phyloP scores from a whole-genome alignment of 2,888 invertebrate species.

The Acleris emargana region DNA sequence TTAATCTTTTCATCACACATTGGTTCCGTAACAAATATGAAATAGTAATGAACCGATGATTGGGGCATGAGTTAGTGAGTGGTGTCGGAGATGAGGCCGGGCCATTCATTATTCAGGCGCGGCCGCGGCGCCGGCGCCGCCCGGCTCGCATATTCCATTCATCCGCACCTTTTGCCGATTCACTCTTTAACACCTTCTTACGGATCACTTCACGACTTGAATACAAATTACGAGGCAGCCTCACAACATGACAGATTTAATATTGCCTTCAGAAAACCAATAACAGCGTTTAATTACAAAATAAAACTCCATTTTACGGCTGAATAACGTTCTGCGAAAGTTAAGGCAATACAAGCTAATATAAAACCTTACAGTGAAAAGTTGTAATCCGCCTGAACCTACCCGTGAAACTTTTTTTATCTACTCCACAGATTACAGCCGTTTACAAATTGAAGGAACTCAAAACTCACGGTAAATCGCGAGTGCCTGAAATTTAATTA shows the following conservation, averaged over 20 bases:
- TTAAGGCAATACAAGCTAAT: conserved; percentile 25
- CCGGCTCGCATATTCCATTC: conserved; percentile 73
- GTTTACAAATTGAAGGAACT: conserved; percentile 11
- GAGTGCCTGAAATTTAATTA: conserved; percentile 28
- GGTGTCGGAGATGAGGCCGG: conserved; percentile 40
- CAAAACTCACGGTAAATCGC: conserved; percentile 6
- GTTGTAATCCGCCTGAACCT: conserved; percentile 34
- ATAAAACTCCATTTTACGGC: conserved; percentile 21
- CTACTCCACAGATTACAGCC: conserved; percentile 20
- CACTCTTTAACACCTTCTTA: conserved; percentile 81
- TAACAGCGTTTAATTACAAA: conserved; percentile 47
- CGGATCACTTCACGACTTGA: conserved; percentile 71
- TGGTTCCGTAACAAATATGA: conserved; percentile 17
- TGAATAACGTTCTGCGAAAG: conserved; percentile 20
- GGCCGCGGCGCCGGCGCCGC: conserved; percentile 50
- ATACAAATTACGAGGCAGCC: conserved; percentile 71
- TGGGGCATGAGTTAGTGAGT: conserved; percentile 28
- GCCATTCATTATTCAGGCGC: conserved; percentile 69
- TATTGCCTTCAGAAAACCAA: conserved; percentile 51
- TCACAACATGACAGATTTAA: conserved; percentile 59
- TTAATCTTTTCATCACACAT: conserved; percentile 5
- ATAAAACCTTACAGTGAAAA: conserved; percentile 30
- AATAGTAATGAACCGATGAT: conserved; percentile 22
- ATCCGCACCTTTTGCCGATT: conserved; percentile 74
- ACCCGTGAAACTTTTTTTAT: conserved; percentile 30